These are phyloP conservation scores for Paracanthobrama guichenoti DNA, from an alignment of 2,113 vertebrate species.

Conservation along the genomic window DNA sequence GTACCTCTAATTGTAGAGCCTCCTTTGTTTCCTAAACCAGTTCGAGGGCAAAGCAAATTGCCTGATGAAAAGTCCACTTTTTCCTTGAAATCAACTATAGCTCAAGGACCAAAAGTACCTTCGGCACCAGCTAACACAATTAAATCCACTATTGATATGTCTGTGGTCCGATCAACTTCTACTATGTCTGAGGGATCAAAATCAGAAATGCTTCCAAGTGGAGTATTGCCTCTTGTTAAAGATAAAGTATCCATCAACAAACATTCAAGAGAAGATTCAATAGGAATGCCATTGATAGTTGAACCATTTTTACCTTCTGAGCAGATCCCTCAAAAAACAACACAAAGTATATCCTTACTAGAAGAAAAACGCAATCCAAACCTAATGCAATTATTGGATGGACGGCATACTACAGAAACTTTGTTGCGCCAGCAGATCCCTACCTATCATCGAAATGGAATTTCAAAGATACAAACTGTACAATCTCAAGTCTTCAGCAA, in stretches of 20 bases:
- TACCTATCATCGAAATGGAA: constrained; percentile 49
- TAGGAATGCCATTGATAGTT: constrained; percentile 49
- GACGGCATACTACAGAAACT: constrained; percentile 58
- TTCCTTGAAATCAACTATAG: neutral
- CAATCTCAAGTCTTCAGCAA: constrained; percentile 67
- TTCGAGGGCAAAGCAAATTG: neutral
- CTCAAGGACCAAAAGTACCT: constrained; percentile 5
- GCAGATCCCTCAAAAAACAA: constrained; percentile 11
- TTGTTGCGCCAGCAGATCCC: constrained; percentile 52
- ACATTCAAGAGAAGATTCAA: constrained; percentile 1
- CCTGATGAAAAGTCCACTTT: neutral
- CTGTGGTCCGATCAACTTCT: constrained; percentile 10
- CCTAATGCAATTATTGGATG: constrained; percentile 42
- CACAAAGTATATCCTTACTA: neutral
- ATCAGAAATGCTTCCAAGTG: constrained; percentile 28
- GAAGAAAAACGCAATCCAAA: constrained; percentile 9
- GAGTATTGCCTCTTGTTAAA: constrained; percentile 46
- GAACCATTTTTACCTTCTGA: constrained; percentile 20
- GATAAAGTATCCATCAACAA: constrained; percentile 30
- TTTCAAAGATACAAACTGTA: constrained; percentile 36
- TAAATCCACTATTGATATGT: constrained; percentile 40
- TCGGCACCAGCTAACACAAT: constrained; percentile 39
- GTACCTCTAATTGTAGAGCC: constrained; percentile 62
- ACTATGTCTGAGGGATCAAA: constrained; percentile 19
- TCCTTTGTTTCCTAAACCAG: constrained; percentile 1